Percentiles rank a stretch among this genome's conserved stretches.
These are phyloP conservation scores for Cepaea nemoralis DNA, from an alignment of 1,140 invertebrate species.

Conservation along the genomic window DNA sequence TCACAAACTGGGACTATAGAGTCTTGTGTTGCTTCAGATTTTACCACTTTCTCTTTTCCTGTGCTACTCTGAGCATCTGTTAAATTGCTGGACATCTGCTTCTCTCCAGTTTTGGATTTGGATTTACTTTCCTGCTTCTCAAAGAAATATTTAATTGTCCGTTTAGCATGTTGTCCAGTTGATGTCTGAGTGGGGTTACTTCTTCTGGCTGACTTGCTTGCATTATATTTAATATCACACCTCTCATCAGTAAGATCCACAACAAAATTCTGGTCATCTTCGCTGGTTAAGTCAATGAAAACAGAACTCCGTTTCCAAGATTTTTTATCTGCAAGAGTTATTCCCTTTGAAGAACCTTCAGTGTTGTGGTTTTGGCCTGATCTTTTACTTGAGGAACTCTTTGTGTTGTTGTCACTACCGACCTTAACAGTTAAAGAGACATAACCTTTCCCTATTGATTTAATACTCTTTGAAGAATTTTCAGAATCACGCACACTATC, in stretches of 20 bases:
- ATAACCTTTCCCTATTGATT: neutral
- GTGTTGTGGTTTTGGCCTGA: neutral
- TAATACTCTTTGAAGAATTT: neutral
- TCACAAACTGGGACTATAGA: too few relatives aligned
- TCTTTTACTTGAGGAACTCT: neutral
- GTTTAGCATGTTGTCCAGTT: neutral
- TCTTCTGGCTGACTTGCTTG: neutral
- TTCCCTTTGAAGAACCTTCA: neutral
- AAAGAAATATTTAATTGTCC: slow-evolving; percentile 43
- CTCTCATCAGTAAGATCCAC: neutral
- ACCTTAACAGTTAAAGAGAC: neutral
- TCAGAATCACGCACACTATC: neutral
- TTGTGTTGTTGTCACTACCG: neutral
- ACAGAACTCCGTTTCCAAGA: neutral
- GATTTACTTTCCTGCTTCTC: slow-evolving; percentile 36
- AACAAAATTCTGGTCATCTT: neutral
- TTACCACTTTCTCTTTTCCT: neutral
- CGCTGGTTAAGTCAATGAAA: slow-evolving; percentile 12
- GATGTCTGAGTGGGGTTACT: neutral
- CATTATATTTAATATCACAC: neutral
- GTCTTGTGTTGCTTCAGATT: neutral
- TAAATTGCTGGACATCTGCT: neutral
- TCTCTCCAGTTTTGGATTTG: neutral
- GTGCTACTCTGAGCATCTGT: neutral
- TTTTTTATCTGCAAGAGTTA: neutral